phyloP scores from a whole-genome alignment of 1,140 invertebrate genomes.

The Brachionus calyciflorus region DNA sequence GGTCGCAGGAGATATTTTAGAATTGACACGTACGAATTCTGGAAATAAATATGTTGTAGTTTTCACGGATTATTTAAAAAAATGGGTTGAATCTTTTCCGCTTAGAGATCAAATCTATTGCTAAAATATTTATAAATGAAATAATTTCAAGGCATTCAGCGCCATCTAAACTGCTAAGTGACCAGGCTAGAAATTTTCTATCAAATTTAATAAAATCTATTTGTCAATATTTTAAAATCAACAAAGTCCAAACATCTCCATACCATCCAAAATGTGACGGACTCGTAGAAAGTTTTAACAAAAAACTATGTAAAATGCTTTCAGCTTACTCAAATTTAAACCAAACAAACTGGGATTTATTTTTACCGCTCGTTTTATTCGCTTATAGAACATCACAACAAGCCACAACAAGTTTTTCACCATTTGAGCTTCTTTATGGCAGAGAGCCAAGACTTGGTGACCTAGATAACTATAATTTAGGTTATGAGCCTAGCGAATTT shows the following conservation, averaged over 20 bases:
- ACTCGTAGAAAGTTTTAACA: constrained; percentile 52
- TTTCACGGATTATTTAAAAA: constrained; percentile 50
- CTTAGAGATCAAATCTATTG: constrained; percentile 50
- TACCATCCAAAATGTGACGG: no score
- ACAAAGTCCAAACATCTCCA: constrained; percentile 49
- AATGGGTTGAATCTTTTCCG: constrained; percentile 51
- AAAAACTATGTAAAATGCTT: constrained; percentile 48
- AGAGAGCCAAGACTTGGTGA: no score
- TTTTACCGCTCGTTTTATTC: no score
- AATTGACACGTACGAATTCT: neutral
- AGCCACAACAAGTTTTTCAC: no score
- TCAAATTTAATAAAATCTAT: constrained; percentile 46
- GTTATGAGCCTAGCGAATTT: no score
- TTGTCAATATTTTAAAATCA: constrained; percentile 49
- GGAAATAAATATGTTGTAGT: constrained; percentile 53
- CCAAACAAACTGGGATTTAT: constrained; percentile 54
- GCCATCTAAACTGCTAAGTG: constrained; percentile 8
- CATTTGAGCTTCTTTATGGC: no score
- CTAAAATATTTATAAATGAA: constrained; percentile 49
- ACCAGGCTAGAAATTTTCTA: constrained; percentile 48
- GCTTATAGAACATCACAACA: no score
- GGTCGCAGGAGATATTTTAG: constrained; percentile 28
- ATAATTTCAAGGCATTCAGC: neutral
- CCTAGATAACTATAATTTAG: no score
- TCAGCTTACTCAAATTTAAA: constrained; percentile 49